Conservation (phyloP, 1,140 invertebrate species). For the Drosophila pseudoobscura region DNA sequence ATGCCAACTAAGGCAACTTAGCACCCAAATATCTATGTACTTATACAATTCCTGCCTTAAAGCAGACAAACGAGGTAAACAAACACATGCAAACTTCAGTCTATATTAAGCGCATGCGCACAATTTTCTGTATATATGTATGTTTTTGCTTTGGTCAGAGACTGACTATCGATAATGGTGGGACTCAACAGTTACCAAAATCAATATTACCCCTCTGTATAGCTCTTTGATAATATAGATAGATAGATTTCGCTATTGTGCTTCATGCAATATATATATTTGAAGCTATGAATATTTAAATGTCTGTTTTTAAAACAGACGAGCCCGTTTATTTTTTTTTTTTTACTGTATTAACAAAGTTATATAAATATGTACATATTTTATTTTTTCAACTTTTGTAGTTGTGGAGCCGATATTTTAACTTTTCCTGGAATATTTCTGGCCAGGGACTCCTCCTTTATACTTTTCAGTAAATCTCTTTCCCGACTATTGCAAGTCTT, state of each 20-base stretch:
- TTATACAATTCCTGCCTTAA: constrained; percentile 60
- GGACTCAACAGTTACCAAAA: constrained; percentile 30
- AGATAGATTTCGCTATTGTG: too few species aligned
- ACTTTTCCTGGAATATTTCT: constrained; percentile 99
- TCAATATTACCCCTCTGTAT: constrained; percentile 16
- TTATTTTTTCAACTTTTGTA: constrained; percentile 86
- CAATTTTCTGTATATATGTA: constrained; percentile 6
- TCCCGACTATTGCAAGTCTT: constrained; percentile 91
- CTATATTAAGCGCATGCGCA: constrained; percentile 54
- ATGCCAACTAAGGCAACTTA: constrained; percentile 51
- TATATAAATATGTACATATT: constrained; percentile 3
- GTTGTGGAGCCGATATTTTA: constrained; percentile 93
- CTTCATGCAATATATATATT: too few species aligned
- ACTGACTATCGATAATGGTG: constrained; percentile 43
- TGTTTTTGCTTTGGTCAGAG: constrained; percentile 16
- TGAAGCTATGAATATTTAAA: too few species aligned
- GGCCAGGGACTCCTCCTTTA: constrained; percentile 96
- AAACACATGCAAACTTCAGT: constrained; percentile 72
- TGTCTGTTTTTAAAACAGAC: too few species aligned
- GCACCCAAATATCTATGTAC: constrained; percentile 51
- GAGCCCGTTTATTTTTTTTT: neutral
- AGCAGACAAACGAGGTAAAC: constrained; percentile 64
- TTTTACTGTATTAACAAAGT: constrained; percentile 19
- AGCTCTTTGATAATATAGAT: constrained; percentile 6
- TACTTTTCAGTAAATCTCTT: constrained; percentile 95